Conservation (phyloP, 2,113 vertebrate genomes). For the Antechinus stuartii region DNA sequence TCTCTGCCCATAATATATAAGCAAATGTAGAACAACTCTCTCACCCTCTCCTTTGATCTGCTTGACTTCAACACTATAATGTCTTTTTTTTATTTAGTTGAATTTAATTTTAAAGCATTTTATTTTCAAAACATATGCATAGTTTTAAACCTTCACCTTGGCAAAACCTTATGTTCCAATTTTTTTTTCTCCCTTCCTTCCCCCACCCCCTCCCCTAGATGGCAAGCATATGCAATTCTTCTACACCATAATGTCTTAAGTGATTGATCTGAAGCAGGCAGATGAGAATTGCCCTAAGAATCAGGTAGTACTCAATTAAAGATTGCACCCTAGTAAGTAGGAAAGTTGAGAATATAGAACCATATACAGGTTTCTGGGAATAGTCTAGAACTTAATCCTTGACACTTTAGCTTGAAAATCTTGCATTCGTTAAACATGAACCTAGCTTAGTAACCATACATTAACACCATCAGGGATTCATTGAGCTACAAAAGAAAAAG, state of each 20-base stretch:
- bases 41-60: too few species aligned
- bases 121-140: too few species aligned
- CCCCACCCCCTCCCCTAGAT: too few species aligned
- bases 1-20: neutral
- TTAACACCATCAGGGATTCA: neutral
- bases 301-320: neutral
- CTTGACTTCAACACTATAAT: too few species aligned
- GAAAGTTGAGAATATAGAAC: neutral
- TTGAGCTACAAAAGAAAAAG: neutral
- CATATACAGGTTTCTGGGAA: neutral
- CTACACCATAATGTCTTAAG: neutral
- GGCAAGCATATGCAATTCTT: too few species aligned
- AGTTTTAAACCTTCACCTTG: too few species aligned
- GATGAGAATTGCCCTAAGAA: too few species aligned
- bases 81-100: too few species aligned
- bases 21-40: neutral
- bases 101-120: too few species aligned
- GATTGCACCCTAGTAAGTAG: neutral
- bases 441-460: neutral
- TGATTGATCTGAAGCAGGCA: neutral
- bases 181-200: too few species aligned
- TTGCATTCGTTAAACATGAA: neutral
- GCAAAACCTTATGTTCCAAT: too few species aligned
- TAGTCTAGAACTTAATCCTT: neutral
- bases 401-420: neutral